These are phyloP conservation scores for Botia almorhae DNA, from an alignment of 2,797 vertebrate species.

Conservation along the genomic window DNA sequence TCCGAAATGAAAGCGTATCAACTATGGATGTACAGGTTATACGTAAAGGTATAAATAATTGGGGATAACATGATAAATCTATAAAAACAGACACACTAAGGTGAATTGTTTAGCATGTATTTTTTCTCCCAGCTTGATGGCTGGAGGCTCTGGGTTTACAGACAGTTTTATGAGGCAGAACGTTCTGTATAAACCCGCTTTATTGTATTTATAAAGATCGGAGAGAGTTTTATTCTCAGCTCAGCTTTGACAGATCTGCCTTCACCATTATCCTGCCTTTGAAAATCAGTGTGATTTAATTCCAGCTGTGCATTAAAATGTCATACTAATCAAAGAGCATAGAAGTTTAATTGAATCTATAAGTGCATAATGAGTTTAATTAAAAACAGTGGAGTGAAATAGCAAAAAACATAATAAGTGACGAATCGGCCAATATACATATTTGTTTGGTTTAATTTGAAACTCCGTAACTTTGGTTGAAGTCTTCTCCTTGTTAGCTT, in stretches of 20 bases:
- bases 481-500: conserved; percentile 9
- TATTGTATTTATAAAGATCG: not conserved
- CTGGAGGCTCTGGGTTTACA: not conserved
- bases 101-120: not conserved
- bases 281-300: not conserved
- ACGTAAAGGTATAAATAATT: not conserved
- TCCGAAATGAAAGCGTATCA: not conserved
- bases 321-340: not conserved
- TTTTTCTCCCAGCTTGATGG: not conserved
- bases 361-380: not conserved
- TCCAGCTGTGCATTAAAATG: not conserved
- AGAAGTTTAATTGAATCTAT: not conserved
- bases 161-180: not conserved
- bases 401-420: not conserved
- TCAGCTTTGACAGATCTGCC: too few relatives aligned
- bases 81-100: too few relatives aligned
- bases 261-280: too few relatives aligned
- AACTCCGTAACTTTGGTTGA: not conserved
- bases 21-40: not conserved
- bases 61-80: too few relatives aligned
- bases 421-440: conserved; percentile 9
- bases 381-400: conserved; percentile 12
- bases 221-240: too few relatives aligned
- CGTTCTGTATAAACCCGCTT: not conserved
- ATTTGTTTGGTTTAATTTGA: conserved; percentile 16